Evolutionary conservation across 2,113 vertebrate species (phyloP).

Genomic region (Gadus macrocephalus): DNA sequence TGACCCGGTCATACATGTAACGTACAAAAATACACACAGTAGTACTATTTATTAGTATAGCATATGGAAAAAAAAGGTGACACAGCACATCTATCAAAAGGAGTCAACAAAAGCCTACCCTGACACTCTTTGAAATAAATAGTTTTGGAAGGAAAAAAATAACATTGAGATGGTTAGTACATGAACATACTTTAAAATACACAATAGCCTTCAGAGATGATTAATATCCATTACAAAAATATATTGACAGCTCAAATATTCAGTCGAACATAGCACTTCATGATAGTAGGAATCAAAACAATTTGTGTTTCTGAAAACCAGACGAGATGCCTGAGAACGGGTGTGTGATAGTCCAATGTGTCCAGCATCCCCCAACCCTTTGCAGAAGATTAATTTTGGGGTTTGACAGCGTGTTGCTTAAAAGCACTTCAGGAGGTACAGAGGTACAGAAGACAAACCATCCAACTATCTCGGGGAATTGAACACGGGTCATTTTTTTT

Average conservation of each 20-base stretch:
- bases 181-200: slow-evolving; percentile 22
- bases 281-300: background rate
- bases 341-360: too few species aligned
- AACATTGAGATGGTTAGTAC: slow-evolving; percentile 44
- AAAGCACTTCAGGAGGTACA: background rate
- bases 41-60: slow-evolving; percentile 54
- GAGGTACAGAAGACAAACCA: background rate
- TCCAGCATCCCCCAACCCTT: too few species aligned
- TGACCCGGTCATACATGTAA: too few species aligned
- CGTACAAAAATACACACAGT: slow-evolving; percentile 5
- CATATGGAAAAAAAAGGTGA: slow-evolving; percentile 11
- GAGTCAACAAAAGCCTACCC: slow-evolving; percentile 32
- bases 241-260: background rate
- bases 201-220: background rate
- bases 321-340: too few species aligned
- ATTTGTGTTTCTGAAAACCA: too few species aligned
- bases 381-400: too few species aligned
- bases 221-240: slow-evolving; percentile 1
- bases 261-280: background rate
- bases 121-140: slow-evolving; percentile 59
- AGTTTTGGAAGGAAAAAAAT: slow-evolving; percentile 32
- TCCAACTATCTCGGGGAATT: background rate
- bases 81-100: slow-evolving; percentile 32
- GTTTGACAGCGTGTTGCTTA: background rate
- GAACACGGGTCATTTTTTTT: background rate